Evolutionary conservation across 2,888 invertebrate genomes (phyloP), one percentile per base, ranked within the genome.

Genomic region (Seira musarum): DNA sequence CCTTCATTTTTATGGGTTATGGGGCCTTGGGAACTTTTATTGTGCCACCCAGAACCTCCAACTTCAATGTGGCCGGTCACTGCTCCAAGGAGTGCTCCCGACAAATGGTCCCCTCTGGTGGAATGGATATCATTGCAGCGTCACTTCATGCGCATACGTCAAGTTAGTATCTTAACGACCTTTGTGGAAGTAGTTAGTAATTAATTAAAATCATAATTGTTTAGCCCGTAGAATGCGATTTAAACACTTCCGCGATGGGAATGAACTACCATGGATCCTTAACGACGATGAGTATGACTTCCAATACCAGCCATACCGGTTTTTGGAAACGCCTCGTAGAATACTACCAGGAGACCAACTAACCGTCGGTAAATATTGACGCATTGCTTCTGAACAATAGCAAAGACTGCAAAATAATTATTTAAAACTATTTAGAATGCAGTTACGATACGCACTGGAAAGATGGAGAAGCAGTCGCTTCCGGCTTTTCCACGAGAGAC

Each of bases 181-280:
- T n/a, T n/a, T n/a, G n/a, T n/a, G n/a, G n/a, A n/a, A n/a, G n/a
- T n/a, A n/a, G n/a, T n/a, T n/a, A n/a, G n/a, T n/a, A n/a, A n/a
- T n/a, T n/a, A n/a, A n/a, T n/a, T n/a, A n/a, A n/a, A n/a, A n/a
- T n/a, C n/a, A n/a, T n/a, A n/a, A n/a, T n/a, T n/a, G n/a, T n/a
- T n/a, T n/a, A n/a, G n/a, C n/a, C n/a, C n/a, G n/a, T 57, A 57
- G 93, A 88, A 91, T 96, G 87, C 92, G 93, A 40, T 89, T 96
- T 75, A 92, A 94, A 72, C 96, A 96, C 87, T 91, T 96, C 70
- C 90, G 95, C 66, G 92, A 92, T 17, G 94, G 93, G 46, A 91
- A 92, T 83, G 96, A 96, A 89, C 88, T 96, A 68, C 92, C 93
- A 0, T 92, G 92, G 70, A 93, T 96, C 85, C 94, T 93, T 2